Base-by-base conservation (phyloP, 2,888 invertebrate genomes). In the Ariolimax columbianus region DNA sequence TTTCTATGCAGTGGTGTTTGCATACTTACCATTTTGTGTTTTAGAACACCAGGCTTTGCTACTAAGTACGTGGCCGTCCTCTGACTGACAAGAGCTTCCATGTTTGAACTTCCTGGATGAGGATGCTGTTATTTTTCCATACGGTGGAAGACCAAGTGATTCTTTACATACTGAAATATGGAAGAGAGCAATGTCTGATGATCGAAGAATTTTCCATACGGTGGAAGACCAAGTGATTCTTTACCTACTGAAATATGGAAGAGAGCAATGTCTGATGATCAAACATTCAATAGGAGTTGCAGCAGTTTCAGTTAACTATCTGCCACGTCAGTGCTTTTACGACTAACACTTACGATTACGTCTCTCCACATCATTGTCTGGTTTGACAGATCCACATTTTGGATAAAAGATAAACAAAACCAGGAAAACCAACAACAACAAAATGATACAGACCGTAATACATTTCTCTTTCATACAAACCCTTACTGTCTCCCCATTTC, bases 41-140 rank as follows among this genome's bases (percentile, higher is more conserved):
- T 93, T 93, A 19, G 95, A 93, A 89, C 95, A 95, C 95, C 95
- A 95, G 63, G 94, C 95, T 80, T 95, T 94, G 87, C 94, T 94
- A 83, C 95, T 95, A 85, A 95, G 91, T 75, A 95, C 94, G 87
- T 95, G 94, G 36, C 94, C 95, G 87, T 95, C 95, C 77, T 94
- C 94, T 0, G 95, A 94, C 82, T 94, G 94, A 89, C 95, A 95
- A 3, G 95, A 94, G 77, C 93, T 93, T 84, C 93, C 93, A 85
- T 93, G 93, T 83, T 93, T 93, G 91, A 92, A 93, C n/a, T 92
- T 91, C 82, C 93, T 92, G 87, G 93, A 92, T n/a, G 93, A 93
- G 26, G 95, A 95, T 7, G 95, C 94, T 3, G 93, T 93, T 59
- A 95, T 90, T 80, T 93, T 93, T 23, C 94, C 94, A 88, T 94